Evolutionary conservation across 2,797 vertebrate species (phyloP), one percentile per base, ranked within the genome.

Genomic region (Gila robusta): DNA sequence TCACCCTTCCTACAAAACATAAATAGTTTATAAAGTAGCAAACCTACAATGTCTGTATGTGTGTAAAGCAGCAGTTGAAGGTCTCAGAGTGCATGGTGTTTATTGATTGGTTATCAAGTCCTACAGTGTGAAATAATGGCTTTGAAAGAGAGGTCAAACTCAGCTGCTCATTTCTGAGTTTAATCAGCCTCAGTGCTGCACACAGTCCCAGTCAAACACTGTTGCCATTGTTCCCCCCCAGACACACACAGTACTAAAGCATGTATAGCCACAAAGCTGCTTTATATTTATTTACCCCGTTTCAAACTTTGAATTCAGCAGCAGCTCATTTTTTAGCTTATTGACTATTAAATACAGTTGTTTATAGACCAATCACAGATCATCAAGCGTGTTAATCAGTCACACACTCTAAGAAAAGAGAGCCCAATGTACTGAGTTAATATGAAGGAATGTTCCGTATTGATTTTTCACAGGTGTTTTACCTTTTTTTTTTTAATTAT

Each of bases 101-200:
- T 72, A 91, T 91, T 62, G 83, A 90, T 90, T 66, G 23, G 47
- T 79, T 76, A 70, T 83, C 73, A 74, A 84, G 72, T 66, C 52
- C 77, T 86, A 67, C 16, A 26, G 72, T 79, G 79, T 83, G 74
- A 87, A 81, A 80, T 86, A 79, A 82, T 90, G 72, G 86, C 83
- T 82, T 85, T 85, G 70, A 83, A 86, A 67, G 79, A 82, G 82
- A 87, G 83, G 86, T 91, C 80, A 88, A 86, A 78, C 69, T 62
- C 81, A 81, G 76, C 71, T 87, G 87, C 79, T 82, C 67, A 83
- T 87, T 89, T 84, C 74, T 86, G 76, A 49, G 56, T 87, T 83
- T 90, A 89, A 89, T 89, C 85, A 83, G 83, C 35, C 74, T 44
- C 56, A 69, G 32, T 83, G 67, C 32, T 62, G 35, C 71, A 73